Base-by-base conservation (phyloP, 2,797 vertebrate species). In the Peromyscus aztecus region DNA sequence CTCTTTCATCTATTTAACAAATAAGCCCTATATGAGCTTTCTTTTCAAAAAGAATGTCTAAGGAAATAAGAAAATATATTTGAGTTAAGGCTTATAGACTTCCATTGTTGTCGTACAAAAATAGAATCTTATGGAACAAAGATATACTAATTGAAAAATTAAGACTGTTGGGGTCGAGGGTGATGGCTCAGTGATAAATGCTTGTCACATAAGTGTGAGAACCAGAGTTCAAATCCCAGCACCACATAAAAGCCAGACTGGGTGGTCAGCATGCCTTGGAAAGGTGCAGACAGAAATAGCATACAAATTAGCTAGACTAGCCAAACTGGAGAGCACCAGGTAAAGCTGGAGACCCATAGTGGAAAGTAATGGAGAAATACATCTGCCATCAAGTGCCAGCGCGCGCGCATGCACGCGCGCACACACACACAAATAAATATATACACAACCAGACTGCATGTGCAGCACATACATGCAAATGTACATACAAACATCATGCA, bases 1-100 rank as follows among this genome's bases (percentile, higher is more conserved):
- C 34, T 59, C 65, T 61, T 46, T 82, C 55, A 43, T 82, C 65
- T 71, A 94, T 94, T 75, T 95, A 81, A 89, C 27, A 55, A 95
- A 6, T 71, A 92, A 89, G 24, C 27, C 76, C 16, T 7, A n/a
- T 67, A 57, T 14, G 10, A 46, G 16, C 91, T 94, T 73, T 71
- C 69, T 87, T 87, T 78, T 52, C 52, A 86, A n/a, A 31, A 75
- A 55, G 82, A 59, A 77, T 31, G 1, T 81, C n/a, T 61, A 71
- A 63, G n/a, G 31, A 91, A 95, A 81, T 61, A 71, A 43, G n/a
- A 69, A 43, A 84, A 77, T 84, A 55, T 52, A 46, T 59, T 16
- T 78, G 52, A 84, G 4, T 87, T 71, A 3, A 57, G 2, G 12
- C 3, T 65, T 88, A 40, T 92, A 57, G 77, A 29, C 83, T 89